A percentile compares a stretch with the other conserved stretches of the same genome.
Evolutionary conservation across 2,113 vertebrate genomes (phyloP).

Genomic region (Chamaetylas fuelleborni): DNA sequence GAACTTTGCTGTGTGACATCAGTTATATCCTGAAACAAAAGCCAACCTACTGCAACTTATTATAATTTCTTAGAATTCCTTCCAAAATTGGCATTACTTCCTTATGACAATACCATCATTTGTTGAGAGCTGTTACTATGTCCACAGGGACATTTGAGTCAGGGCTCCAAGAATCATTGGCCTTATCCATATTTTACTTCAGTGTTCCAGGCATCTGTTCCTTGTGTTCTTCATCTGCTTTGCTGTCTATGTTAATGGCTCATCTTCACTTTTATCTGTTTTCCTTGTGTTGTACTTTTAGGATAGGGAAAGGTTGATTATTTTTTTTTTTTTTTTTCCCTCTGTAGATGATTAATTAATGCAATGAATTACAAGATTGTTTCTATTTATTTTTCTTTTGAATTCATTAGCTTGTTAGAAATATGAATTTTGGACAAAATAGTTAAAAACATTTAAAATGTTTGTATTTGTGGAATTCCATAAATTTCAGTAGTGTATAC

Average conservation of each 20-base stretch:
- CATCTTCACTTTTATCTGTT: background rate
- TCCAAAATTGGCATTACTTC: background rate
- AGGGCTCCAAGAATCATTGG: background rate
- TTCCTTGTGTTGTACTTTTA: background rate
- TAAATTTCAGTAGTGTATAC: background rate
- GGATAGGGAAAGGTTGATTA: background rate
- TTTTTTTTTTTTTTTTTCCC: background rate
- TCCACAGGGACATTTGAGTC: background rate
- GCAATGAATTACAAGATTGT: background rate
- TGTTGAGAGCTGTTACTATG: background rate
- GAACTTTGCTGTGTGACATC: background rate
- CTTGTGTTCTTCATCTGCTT: background rate
- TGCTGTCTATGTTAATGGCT: background rate
- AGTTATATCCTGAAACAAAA: background rate
- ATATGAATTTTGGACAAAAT: background rate
- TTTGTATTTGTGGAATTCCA: background rate
- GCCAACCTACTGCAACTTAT: background rate
- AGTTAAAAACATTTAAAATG: background rate
- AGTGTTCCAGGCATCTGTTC: background rate
- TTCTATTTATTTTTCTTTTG: background rate
- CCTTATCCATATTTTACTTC: background rate
- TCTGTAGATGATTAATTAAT: background rate
- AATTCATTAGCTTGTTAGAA: background rate
- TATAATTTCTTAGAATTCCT: background rate
- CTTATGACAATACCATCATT: background rate